A percentile compares a stretch with the other conserved stretches of the same genome.
These are phyloP conservation scores for Cynodonichthys magdalenae DNA, from an alignment of 2,797 vertebrate species.

Conservation along the genomic window DNA sequence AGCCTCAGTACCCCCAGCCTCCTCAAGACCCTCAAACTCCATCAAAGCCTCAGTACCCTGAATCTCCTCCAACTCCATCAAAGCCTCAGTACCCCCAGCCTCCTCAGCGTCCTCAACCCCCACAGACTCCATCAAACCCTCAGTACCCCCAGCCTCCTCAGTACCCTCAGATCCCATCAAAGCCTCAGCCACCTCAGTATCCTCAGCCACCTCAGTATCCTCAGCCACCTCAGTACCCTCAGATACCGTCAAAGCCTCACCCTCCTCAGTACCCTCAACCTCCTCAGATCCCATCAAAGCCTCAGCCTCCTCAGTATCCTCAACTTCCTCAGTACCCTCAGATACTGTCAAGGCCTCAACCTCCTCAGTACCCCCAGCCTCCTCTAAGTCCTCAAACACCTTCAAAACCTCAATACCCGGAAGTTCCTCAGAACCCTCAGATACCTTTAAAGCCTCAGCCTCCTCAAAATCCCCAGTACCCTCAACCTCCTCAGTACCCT, in stretches of 20 bases:
- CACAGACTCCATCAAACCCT: not conserved
- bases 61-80: too few relatives aligned
- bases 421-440: not conserved
- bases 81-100: not conserved
- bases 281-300: not conserved
- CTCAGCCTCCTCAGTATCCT: not conserved
- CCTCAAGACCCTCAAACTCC: too few relatives aligned
- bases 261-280: not conserved
- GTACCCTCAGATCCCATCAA: not conserved
- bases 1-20: too few relatives aligned
- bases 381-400: not conserved
- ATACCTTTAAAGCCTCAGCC: not conserved
- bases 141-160: not conserved
- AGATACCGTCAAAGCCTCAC: not conserved
- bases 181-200: fast-evolving
- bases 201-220: too few relatives aligned
- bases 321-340: not conserved
- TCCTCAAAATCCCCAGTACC: not conserved
- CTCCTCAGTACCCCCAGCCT: not conserved
- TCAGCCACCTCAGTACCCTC: not conserved
- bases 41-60: too few relatives aligned
- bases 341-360: not conserved
- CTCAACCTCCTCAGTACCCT: not conserved
- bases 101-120: not conserved
- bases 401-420: not conserved